phyloP scores from a whole-genome alignment of 2,888 invertebrate genomes.

The Hydrotaea cyrtoneurina region DNA sequence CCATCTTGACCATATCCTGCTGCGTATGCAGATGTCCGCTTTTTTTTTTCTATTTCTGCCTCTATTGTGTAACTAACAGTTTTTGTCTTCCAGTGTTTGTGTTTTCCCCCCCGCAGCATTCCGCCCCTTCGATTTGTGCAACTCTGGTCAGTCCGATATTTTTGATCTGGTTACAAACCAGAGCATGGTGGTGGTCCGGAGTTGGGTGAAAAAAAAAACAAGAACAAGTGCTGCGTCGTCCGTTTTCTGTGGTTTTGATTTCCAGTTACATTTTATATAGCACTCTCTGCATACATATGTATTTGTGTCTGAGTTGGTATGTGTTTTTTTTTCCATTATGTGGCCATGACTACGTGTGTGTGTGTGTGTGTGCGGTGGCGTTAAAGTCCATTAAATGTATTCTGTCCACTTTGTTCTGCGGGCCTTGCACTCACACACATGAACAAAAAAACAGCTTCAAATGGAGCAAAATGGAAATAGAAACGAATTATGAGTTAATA shows the following conservation, averaged over 20 bases:
- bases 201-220: neutral
- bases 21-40: constrained; percentile 74
- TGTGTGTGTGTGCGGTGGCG: constrained; percentile 48
- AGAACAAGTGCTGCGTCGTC: constrained; percentile 9
- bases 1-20: constrained; percentile 76
- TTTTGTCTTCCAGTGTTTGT: neutral
- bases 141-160: neutral
- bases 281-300: constrained; percentile 49
- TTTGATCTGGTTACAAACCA: constrained; percentile 12
- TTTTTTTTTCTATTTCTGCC: neutral
- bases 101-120: neutral
- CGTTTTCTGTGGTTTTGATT: constrained; percentile 48
- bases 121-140: neutral
- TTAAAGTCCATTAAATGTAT: constrained; percentile 58
- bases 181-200: constrained; percentile 11
- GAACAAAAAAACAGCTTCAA: constrained; percentile 23
- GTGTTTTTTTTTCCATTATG: constrained; percentile 13
- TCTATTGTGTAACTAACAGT: neutral
- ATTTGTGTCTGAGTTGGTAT: neutral
- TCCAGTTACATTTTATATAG: constrained; percentile 58
- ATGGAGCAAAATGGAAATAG: constrained; percentile 54
- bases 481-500: constrained; percentile 59
- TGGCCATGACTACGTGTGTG: neutral
- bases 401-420: constrained; percentile 27
- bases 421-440: neutral